phyloP scores from a whole-genome alignment of 2,113 vertebrate genomes.

The Picathartes gymnocephalus region DNA sequence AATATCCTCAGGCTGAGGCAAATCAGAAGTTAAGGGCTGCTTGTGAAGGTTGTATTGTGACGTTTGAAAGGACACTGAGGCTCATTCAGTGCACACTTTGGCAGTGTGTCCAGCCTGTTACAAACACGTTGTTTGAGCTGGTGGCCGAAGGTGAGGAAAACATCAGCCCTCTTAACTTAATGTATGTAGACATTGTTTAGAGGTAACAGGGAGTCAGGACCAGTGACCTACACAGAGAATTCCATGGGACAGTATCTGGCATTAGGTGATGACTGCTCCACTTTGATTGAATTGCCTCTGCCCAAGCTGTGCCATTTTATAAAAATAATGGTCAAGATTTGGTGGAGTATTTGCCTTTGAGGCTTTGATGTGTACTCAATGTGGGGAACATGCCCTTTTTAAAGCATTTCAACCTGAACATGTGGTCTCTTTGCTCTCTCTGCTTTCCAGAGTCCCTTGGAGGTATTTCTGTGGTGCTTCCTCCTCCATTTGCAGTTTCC shows the following conservation, averaged over 20 bases:
- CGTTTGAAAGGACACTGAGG: background rate
- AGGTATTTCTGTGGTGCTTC: background rate
- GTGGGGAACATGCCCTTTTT: fast-evolving
- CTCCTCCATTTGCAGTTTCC: background rate
- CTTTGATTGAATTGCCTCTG: background rate
- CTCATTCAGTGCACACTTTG: fast-evolving
- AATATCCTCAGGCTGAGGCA: background rate
- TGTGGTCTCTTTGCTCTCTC: background rate
- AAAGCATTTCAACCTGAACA: background rate
- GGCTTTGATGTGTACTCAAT: background rate
- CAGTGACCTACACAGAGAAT: background rate
- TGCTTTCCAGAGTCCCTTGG: background rate
- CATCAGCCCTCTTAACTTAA: background rate
- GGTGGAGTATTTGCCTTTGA: background rate
- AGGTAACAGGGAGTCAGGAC: background rate
- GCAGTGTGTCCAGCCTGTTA: background rate
- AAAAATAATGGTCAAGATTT: background rate
- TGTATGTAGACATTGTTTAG: background rate
- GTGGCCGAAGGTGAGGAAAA: background rate
- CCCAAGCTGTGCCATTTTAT: background rate
- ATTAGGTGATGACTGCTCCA: background rate
- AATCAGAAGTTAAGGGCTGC: background rate
- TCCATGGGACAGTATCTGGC: background rate
- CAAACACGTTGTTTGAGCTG: background rate
- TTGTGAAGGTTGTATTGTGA: background rate